Base-by-base conservation (phyloP, 2,797 vertebrate species). In the Protonibea diacanthus region DNA sequence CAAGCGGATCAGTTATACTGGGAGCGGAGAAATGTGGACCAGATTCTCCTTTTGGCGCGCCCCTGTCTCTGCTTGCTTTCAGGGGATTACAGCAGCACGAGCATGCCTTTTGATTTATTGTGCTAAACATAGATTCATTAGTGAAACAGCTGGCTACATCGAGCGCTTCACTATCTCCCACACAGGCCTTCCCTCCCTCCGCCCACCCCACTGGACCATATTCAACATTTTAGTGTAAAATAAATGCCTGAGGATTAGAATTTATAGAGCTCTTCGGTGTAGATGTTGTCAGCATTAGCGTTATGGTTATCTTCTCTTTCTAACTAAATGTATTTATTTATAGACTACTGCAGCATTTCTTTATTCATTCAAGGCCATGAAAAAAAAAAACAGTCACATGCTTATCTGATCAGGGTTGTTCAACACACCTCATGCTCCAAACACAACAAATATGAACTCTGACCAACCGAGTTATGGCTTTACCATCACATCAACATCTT, bases 61-160 rank as follows among this genome's bases (percentile, higher is more conserved):
- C 88, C 86, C 87, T 47, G 85, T 88, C 89, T 92, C 85, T 33
- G 83, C 62, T 84, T 23, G 79, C 91, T 92, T 94, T 91, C 89
- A 91, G 86, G 89, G 89, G 92, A 93, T 92, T 89, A 91, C 85
- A 86, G 90, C 89, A 80, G 89, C 91, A 90, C 82, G 83, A 87
- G 87, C 77, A 53, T 65, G 90, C 86, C 83, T 90, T 90, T 89
- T 94, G 90, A 94, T 93, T 93, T 94, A 94, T 93, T 84, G 90
- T 83, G 77, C 91, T 93, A 92, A 93, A 94, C 91, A 93, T 91
- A 93, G 91, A 92, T 90, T 91, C 86, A 93, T 93, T 91, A 90
- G 92, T 82, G 86, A 93, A 93, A 93, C 86, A 91, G 91, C 91
- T 93, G 90, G 86, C 86, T 89, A 81, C 83, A 77, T 74, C 29